Base-by-base conservation (phyloP, 2,797 vertebrate genomes). In the Artibeus lituratus region DNA sequence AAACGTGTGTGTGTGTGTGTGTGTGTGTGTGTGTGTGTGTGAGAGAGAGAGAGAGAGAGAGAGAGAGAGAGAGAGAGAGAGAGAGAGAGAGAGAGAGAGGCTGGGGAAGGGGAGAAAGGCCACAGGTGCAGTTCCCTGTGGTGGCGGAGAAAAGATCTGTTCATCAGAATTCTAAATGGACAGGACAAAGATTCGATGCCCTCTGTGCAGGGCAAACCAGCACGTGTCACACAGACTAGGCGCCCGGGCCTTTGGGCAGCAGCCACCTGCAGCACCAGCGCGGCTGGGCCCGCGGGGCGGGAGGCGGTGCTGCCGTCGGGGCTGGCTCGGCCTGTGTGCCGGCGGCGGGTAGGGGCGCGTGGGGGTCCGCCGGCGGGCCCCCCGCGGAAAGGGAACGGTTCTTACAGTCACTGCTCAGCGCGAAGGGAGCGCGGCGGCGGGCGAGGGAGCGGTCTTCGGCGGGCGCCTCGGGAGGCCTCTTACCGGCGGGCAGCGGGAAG, bases 401-500 rank as follows among this genome's bases (percentile, higher is more conserved):
- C 98, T 99, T 98, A 99, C 98, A 98, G 98, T 98, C 98, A 98
- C 98, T 98, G 97, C 97, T 98, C 98, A 97, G 98, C 97, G 98
- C 98, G 98, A 98, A 98, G 98, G 98, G 98, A 97, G 98, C 98
- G 98, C 95, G 96, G 98, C 97, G 98, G 98, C 97, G 98, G 98
- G 91, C 98, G 97, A 98, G 98, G 98, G 98, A 98, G 98, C 97
- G 98, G 97, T 98, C 98, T 70, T 98, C 98, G 97, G 98, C 98
- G 97, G 97, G 98, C 96, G 98, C 98, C 98, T 98, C 98, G 97
- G 97, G 98, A 99, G 98, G 99, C 98, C 98, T 99, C 99, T 99
- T 98, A 98, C 98, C 99, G 96, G 99, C 99, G 98, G 99, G 99
- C 98, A 99, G 99, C 96, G 99, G 99, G 97, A 98, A 98, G 97